Base-by-base conservation (phyloP, 2,797 vertebrate species). In the Lithobates sylvaticus region DNA sequence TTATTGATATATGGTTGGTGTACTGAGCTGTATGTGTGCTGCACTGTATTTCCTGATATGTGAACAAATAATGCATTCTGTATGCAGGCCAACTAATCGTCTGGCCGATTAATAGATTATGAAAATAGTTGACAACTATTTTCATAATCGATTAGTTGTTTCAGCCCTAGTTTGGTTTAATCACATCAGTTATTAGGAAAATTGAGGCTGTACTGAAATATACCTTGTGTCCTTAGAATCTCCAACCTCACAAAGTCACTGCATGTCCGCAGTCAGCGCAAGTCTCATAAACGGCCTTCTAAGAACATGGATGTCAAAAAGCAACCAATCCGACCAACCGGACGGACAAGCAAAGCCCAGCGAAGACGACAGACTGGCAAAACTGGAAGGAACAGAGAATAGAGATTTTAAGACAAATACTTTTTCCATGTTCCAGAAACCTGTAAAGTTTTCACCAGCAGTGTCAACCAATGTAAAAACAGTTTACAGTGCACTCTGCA, bases 271-370 rank as follows among this genome's bases (percentile, higher is more conserved):
- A 96, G 92, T 84, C 92, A 26, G 88, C 95, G 94, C 83, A 93
- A 94, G 88, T 84, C 84, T 1, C 61, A 34, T 1, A 87, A 87
- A 44, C 75, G 81, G 5, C 76, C 86, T 10, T 27, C 71, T 26
- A 65, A 21, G 58, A 58, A 42, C 8, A 50, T 78, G 93, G 96
- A 93, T 90, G 90, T 87, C 89, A 94, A 92, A 72, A 92, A 86
- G 18, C 75, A 72, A 94, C 89, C 15, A 82, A 91, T 2, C 91
- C 89, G 64, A 91, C 88, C 32, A 12, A 76, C 86, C 0, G 93
- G 95, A 0, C 95, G 90, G 76, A 97, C 96, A 72, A 96, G 93
- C 85, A 98, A 97, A 91, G 91, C 89, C 27, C 96, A 97, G 90
- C 94, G 98, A 36, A 96, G 97, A 21, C 91, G 92, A 34, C 91